Evolutionary conservation across 2,113 vertebrate genomes (phyloP), one percentile per base, ranked within the genome.

Genomic region (Stigmatopora argus): DNA sequence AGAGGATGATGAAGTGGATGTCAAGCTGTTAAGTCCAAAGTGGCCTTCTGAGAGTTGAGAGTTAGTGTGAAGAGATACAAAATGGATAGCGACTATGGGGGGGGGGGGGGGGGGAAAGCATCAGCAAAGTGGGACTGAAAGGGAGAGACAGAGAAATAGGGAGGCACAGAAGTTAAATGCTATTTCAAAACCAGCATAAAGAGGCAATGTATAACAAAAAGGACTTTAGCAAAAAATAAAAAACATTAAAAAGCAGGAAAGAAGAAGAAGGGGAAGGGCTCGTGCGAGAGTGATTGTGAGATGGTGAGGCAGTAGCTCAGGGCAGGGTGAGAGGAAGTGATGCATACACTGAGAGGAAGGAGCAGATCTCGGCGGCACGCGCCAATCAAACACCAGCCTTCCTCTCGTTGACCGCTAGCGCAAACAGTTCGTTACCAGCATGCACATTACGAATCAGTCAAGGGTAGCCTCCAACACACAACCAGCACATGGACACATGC

Each of bases 371-470:
- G 35, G 77, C 71, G 65, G 72, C 81, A 82, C 67, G 73, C 73
- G 76, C 85, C 87, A 88, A 89, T 88, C 84, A 87, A 88, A 85
- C 81, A 90, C 87, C 85, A 87, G 87, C 81, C 78, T 72, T 79
- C 71, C 76, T 65, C 77, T 78, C 34, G 70, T 83, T 81, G 78
- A 78, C 79, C 61, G 57, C 71, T 68, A 83, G 77, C 77, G 60
- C 78, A 70, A 35, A 71, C 63, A 73, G 51, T 57, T 41, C 66
- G 77, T 70, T 62, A 78, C 52, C 34, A 73, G 53, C 64, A 41
- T 62, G 44, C 73, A 57, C 66, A 64, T 60, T 64, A 64, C 21
- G 31, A 64, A 64, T 48, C 46, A 52, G 41, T 18, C 61, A 7
- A 38, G 47, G 63, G 63, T 48, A 51, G 35, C 34, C 48, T 14